Evolutionary conservation across 2,113 vertebrate genomes (phyloP), one percentile per base, ranked within the genome.

Genomic region (Lepisosteus osseus): DNA sequence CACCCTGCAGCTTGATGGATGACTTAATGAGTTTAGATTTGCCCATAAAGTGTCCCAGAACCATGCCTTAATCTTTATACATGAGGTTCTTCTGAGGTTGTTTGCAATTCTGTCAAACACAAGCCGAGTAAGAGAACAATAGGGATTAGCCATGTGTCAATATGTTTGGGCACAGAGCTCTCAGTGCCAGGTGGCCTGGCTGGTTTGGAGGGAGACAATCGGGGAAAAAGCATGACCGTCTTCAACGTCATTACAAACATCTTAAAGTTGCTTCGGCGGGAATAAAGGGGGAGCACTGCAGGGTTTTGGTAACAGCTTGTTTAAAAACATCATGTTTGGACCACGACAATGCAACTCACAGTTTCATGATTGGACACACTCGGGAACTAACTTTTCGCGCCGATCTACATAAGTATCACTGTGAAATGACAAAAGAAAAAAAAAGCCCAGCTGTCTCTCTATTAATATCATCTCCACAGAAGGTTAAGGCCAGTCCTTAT

Each of bases 131-230:
- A 59, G 43, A 54, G 17, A 72, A 40, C 71, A 72, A 61, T 67
- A 43, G 54, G 15, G 63, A 72, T 67, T 61, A 72, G 1, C n/a
- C 54, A 11, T 11, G 54, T 59, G n/a, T 67, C 71, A 72, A 61
- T 66, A 61, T 72, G 64, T 66, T 72, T 72, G 63, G 15, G 11
- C 44, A 14, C 44, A 45, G 65, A 7, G 5, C 3, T 47, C 2
- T 5, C 7, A 5, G 45, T 45, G 6, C 14, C 9, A 47, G 65
- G 43, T 45, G 63, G 8, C 15, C 42, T 43, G 8, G 40, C 59
- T 61, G 14, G 17, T 17, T 17, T 44, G 45, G 59, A 41, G 64
- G 13, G 64, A 51, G 5, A 51, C 11, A 54, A 51, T 9, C 47
- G 47, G 45, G 2, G 43, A 17, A 62, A 55, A 15, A 5, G 62